Conservation (phyloP, 2,888 invertebrate species). For the Rhamnusium bicolor region DNA sequence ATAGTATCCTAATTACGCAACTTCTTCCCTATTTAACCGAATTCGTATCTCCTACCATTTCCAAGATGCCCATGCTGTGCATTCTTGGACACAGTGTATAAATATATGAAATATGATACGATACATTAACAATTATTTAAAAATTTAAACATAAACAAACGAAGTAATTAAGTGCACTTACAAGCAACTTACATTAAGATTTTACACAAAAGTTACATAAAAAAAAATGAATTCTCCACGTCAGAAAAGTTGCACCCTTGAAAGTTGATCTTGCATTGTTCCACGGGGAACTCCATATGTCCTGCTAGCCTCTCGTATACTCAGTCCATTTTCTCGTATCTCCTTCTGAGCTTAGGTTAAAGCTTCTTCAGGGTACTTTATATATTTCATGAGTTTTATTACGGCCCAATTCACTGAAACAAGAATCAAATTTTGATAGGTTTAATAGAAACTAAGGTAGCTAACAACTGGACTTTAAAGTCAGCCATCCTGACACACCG, state of each 20-base stretch:
- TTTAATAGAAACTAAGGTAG: not conserved
- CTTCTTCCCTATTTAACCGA: too few species aligned
- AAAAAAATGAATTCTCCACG: not conserved
- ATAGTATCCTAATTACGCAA: too few species aligned
- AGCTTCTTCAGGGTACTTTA: slow-evolving; percentile 33
- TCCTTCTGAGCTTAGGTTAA: slow-evolving; percentile 33
- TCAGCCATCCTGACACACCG: not conserved
- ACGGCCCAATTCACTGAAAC: slow-evolving; percentile 17
- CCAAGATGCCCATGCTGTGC: too few species aligned
- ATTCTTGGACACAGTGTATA: too few species aligned
- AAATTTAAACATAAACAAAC: too few species aligned
- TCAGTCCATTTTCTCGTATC: slow-evolving; percentile 32
- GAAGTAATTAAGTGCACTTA: not conserved
- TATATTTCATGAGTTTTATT: slow-evolving; percentile 26
- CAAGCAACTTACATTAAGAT: not conserved
- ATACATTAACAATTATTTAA: too few species aligned
- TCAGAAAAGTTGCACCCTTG: slow-evolving; percentile 1
- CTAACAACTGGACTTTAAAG: slow-evolving; percentile 14
- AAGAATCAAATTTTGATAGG: not conserved
- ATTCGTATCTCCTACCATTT: too few species aligned
- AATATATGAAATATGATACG: too few species aligned
- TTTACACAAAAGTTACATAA: not conserved
- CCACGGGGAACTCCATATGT: slow-evolving; percentile 38
- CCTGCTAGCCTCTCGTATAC: slow-evolving; percentile 37
- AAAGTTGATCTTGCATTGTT: slow-evolving; percentile 38